phyloP scores from a whole-genome alignment of 2,113 vertebrate genomes.

The Paradoxurus hermaphroditus region DNA sequence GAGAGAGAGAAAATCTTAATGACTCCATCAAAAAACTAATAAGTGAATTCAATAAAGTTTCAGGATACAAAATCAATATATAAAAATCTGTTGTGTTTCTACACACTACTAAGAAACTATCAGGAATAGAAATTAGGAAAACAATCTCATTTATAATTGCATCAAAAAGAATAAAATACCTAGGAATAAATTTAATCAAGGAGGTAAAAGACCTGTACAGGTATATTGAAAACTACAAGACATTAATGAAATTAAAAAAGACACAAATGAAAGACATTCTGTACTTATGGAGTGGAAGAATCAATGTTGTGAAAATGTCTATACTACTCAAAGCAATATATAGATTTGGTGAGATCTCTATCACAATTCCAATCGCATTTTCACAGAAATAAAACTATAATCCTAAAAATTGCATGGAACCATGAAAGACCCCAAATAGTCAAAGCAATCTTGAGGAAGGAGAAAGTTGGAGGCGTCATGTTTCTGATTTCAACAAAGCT shows the following conservation, averaged over 20 bases:
- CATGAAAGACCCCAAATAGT: neutral
- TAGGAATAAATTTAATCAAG: neutral
- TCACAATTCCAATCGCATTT: neutral
- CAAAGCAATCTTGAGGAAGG: neutral
- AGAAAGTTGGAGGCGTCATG: neutral
- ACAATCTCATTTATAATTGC: neutral
- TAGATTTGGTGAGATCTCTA: neutral
- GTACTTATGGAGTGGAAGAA: neutral
- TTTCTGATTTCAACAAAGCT: neutral
- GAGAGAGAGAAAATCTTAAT: neutral
- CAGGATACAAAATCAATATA: neutral
- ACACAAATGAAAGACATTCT: neutral
- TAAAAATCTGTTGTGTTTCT: neutral
- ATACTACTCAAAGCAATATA: neutral
- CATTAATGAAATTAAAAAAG: neutral
- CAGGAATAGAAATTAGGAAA: neutral
- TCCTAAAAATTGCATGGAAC: neutral
- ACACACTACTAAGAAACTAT: neutral
- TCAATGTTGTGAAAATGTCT: neutral
- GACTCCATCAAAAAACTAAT: neutral
- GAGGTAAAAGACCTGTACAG: neutral
- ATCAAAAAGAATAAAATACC: neutral
- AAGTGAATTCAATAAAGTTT: neutral
- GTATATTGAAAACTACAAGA: neutral
- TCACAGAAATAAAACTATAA: neutral